A percentile compares a stretch with the other conserved stretches of the same genome.
These are phyloP conservation scores for Psilopsiagon aymara DNA, from an alignment of 2,113 vertebrate species.

Conservation along the genomic window DNA sequence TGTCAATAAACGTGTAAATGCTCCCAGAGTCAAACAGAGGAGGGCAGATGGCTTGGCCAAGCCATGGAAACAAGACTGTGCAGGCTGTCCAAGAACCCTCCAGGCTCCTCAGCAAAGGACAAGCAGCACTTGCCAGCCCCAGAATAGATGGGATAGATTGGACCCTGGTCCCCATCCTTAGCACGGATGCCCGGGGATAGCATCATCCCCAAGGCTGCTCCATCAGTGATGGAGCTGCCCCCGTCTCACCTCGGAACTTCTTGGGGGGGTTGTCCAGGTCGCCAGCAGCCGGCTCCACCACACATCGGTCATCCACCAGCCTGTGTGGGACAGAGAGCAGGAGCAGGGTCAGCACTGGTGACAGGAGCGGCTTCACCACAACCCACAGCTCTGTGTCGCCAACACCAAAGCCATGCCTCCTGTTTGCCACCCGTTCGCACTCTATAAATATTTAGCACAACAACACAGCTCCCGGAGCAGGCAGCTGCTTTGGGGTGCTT, in stretches of 20 bases:
- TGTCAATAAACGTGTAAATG: not conserved
- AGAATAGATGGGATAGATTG: not conserved
- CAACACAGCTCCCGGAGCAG: not conserved
- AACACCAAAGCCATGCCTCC: not conserved
- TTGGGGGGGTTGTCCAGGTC: conserved; percentile 96
- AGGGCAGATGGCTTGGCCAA: not conserved
- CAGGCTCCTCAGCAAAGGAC: not conserved
- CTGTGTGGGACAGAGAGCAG: conserved; percentile 51
- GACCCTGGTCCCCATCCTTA: not conserved
- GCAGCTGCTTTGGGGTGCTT: not conserved
- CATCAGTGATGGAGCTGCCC: not conserved
- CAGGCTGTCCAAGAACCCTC: not conserved
- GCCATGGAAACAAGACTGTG: not conserved
- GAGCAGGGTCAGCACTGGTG: not conserved
- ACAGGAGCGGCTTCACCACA: not conserved
- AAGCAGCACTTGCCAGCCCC: not conserved
- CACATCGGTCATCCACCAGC: conserved; percentile 95
- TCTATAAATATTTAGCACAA: not conserved
- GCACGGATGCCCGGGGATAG: fast-evolving
- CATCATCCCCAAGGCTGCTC: fast-evolving
- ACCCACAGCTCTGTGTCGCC: not conserved
- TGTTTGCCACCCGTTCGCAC: not conserved
- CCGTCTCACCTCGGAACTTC: conserved; percentile 91
- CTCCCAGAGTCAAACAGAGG: not conserved
- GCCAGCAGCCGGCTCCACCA: conserved; percentile 91